Percentiles rank a stretch among this genome's conserved stretches.
Evolutionary conservation across 2,797 vertebrate genomes (phyloP).

Genomic region (Sparus aurata): DNA sequence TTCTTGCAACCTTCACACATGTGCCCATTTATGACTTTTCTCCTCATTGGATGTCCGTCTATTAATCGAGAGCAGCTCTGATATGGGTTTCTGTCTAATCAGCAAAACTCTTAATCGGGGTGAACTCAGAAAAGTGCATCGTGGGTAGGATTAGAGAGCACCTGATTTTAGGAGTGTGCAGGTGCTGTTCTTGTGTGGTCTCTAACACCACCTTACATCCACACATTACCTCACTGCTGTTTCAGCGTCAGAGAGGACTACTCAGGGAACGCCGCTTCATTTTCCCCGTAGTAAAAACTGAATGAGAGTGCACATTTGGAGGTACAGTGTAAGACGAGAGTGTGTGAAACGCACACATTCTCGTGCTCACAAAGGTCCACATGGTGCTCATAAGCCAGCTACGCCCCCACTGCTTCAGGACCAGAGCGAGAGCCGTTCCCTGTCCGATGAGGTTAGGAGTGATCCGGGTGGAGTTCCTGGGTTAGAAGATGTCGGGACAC

Average conservation of each 20-base stretch:
- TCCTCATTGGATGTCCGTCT: conserved; percentile 10
- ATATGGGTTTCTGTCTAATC: conserved; percentile 45
- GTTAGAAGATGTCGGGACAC: conserved; percentile 97
- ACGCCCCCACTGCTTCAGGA: conserved; percentile 41
- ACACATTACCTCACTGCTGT: conserved; percentile 45
- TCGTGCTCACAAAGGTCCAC: conserved; percentile 65
- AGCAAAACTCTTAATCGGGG: conserved; percentile 47
- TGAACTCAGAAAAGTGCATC: conserved; percentile 72
- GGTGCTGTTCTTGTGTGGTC: conserved; percentile 57
- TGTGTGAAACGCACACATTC: conserved; percentile 64
- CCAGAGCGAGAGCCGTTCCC: conserved; percentile 51
- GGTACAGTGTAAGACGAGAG: conserved; percentile 74
- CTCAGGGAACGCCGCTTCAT: conserved; percentile 29
- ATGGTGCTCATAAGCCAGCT: conserved; percentile 59
- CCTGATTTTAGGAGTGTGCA: conserved; percentile 71
- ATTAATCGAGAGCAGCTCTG: conserved; percentile 35
- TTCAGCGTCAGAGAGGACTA: conserved; percentile 44
- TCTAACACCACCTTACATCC: conserved; percentile 41
- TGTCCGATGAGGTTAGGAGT: conserved; percentile 61
- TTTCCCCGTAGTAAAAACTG: conserved; percentile 53
- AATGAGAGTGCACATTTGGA: conserved; percentile 70
- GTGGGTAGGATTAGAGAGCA: conserved; percentile 66
- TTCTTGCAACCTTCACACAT: conserved; percentile 30
- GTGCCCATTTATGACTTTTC: conserved; percentile 20
- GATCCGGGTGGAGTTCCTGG: conserved; percentile 40